Evolutionary conservation across 2,888 invertebrate genomes (phyloP), one percentile per base, ranked within the genome.

Genomic region (Meganola albula): DNA sequence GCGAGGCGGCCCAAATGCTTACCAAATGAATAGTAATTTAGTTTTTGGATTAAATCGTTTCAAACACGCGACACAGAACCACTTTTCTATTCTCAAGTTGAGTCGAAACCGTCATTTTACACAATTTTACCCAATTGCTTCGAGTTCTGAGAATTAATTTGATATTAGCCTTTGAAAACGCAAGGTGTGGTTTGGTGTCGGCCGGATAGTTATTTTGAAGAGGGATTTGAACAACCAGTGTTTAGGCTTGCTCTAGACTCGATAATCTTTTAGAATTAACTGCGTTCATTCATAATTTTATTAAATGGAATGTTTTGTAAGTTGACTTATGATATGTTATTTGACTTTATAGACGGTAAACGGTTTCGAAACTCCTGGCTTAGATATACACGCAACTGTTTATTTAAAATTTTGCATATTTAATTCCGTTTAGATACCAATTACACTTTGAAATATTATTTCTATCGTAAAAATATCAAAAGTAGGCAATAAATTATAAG

Each of bases 51-150:
- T 82, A 84, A 85, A 85, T 84, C 80, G 84, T 77, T 84, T 53
- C 54, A 58, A 82, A 83, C 85, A 85, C 85, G 85, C 85, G 85
- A 85, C 85, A 85, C 72, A 60, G 36, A 74, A 73, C 83, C 83
- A 82, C 85, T 84, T 84, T 84, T 80, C 85, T 85, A 84, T 84
- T 82, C 78, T 74, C 62, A 54, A 76, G 60, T 74, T 66, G 73
- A 74, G 63, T 77, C 72, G 59, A 72, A 78, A 76, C 84, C 80
- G 74, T 83, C 84, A 84, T 85, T 85, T 84, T 82, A 84, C 80
- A 80, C 83, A 83, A 85, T 84, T 85, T 83, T 79, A 84, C 78
- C 74, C 79, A 79, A 83, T 83, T 76, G 82, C 83, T 82, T 76
- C 75, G 69, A 58, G 74, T 85, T 85, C 85, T 74, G 50, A 66